These are phyloP conservation scores for Cataglyphis cursor DNA, from an alignment of 2,888 invertebrate genomes.

Conservation along the genomic window DNA sequence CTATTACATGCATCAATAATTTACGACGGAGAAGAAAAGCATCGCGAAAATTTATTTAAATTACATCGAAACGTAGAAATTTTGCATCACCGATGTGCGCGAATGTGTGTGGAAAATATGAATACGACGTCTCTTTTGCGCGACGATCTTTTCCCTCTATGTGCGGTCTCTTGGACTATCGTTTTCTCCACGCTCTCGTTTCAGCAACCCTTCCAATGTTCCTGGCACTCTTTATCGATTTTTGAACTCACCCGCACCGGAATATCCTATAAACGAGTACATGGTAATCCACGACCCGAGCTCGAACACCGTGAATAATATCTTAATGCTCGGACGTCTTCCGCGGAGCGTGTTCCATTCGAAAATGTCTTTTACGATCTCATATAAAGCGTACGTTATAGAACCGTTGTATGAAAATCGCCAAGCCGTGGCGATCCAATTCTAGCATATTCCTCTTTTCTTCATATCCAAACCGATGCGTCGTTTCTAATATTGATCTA, in stretches of 20 bases:
- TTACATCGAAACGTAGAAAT: slow-evolving; percentile 38
- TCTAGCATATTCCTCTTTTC: not conserved
- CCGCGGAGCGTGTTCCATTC: slow-evolving; percentile 18
- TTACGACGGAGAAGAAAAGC: slow-evolving; percentile 2
- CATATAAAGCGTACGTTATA: slow-evolving; percentile 29
- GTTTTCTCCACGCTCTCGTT: slow-evolving; percentile 29
- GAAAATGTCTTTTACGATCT: slow-evolving; percentile 53
- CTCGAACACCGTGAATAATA: slow-evolving; percentile 56
- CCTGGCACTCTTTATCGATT: slow-evolving; percentile 51
- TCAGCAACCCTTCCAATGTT: slow-evolving; percentile 52
- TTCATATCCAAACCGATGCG: not conserved
- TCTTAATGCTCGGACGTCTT: slow-evolving; percentile 55
- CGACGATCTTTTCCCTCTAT: slow-evolving; percentile 6
- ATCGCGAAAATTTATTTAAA: slow-evolving; percentile 32
- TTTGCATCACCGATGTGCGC: slow-evolving; percentile 31
- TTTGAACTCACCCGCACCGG: slow-evolving; percentile 51
- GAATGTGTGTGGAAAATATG: slow-evolving; percentile 41
- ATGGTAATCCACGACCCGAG: slow-evolving; percentile 50
- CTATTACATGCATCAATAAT: not conserved
- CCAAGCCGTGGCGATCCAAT: slow-evolving; percentile 25
- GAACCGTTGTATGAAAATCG: slow-evolving; percentile 36
- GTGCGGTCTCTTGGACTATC: slow-evolving; percentile 36
- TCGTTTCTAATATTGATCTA: not conserved
- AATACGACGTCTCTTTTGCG: slow-evolving; percentile 6
- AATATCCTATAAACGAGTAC: slow-evolving; percentile 55